Conservation (phyloP, 1,140 invertebrate genomes). For the Aphelinus atriplicis region DNA sequence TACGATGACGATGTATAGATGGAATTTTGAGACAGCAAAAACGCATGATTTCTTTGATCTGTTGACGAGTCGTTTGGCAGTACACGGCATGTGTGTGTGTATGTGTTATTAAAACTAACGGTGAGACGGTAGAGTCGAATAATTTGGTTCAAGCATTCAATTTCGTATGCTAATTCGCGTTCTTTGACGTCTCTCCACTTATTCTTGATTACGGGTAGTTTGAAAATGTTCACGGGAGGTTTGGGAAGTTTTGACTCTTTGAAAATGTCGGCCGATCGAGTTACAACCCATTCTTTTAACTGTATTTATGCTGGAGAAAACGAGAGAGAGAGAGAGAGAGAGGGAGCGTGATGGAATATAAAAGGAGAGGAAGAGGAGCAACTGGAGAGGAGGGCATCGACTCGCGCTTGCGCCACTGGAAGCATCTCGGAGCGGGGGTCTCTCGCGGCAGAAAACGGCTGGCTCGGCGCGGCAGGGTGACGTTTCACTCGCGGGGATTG, state of each 20-base stretch:
- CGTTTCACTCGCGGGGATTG: too few relatives aligned
- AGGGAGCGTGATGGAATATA: not conserved
- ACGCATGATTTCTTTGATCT: too few relatives aligned
- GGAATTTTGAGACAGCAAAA: too few relatives aligned
- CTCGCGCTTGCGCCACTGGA: not conserved
- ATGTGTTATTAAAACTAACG: constrained; percentile 26
- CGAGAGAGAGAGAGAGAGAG: constrained; percentile 4
- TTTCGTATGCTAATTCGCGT: constrained; percentile 23
- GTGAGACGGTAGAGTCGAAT: not conserved
- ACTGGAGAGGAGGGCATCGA: not conserved
- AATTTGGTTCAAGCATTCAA: not conserved
- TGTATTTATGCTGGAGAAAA: not conserved
- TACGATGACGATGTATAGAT: too few relatives aligned
- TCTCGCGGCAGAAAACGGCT: too few relatives aligned
- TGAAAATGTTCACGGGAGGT: too few relatives aligned
- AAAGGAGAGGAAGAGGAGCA: constrained; percentile 33
- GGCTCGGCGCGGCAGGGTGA: too few relatives aligned
- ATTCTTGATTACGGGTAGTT: not conserved
- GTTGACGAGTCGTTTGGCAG: too few relatives aligned
- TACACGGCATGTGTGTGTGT: too few relatives aligned
- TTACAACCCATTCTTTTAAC: too few relatives aligned
- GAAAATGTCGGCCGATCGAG: not conserved
- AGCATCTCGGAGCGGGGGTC: too few relatives aligned
- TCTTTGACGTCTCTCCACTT: not conserved
- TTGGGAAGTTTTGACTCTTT: not conserved